phyloP scores from a whole-genome alignment of 2,888 invertebrate species.

The Ophioninae sp. region DNA sequence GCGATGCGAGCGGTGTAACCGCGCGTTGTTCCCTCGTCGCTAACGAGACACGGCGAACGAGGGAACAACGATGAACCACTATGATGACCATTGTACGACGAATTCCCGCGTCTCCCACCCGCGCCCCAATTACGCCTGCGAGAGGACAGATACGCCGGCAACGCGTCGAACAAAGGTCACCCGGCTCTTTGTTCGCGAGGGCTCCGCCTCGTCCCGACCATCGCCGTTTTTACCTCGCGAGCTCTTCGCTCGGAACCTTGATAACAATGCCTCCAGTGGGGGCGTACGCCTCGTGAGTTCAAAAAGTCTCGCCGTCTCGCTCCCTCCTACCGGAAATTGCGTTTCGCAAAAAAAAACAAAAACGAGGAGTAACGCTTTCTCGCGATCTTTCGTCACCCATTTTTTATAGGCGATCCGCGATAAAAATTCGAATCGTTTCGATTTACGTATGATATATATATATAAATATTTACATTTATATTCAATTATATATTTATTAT shows the following conservation, averaged over 20 bases:
- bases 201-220: background rate
- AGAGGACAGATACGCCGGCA: background rate
- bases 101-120: background rate
- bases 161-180: conserved; percentile 3
- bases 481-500: too few species aligned
- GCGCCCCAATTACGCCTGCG: conserved; percentile 12
- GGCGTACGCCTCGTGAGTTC: background rate
- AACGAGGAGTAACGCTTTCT: too few species aligned
- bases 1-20: background rate
- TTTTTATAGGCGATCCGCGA: too few species aligned
- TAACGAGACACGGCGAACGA: conserved; percentile 5
- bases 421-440: too few species aligned
- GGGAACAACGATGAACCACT: background rate
- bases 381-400: too few species aligned
- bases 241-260: background rate
- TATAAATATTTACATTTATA: too few species aligned
- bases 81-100: conserved; percentile 9
- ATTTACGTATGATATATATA: too few species aligned
- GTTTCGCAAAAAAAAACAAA: too few species aligned
- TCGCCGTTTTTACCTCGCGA: background rate
- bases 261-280: background rate
- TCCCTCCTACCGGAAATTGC: too few species aligned
- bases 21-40: conserved; percentile 11
- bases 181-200: background rate
- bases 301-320: background rate